phyloP scores from a whole-genome alignment of 2,888 invertebrate genomes.

The Agrotis exclamationis region DNA sequence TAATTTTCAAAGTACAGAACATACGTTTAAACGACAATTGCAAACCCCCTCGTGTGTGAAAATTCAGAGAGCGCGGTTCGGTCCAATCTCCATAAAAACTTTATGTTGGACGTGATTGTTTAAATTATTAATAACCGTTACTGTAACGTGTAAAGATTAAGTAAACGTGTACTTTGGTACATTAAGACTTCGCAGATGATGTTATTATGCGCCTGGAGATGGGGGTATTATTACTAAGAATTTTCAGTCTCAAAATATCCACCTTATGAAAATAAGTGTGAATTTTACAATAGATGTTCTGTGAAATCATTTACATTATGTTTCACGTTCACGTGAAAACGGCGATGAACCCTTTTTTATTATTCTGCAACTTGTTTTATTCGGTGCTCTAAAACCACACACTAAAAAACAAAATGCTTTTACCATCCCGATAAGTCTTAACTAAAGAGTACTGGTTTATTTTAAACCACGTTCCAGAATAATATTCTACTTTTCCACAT shows the following conservation, averaged over 20 bases:
- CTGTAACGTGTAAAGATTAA: constrained; percentile 37
- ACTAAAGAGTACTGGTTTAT: constrained; percentile 5
- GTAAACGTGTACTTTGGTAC: constrained; percentile 24
- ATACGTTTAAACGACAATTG: constrained; percentile 58
- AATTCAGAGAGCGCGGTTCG: constrained; percentile 34
- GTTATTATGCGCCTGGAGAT: constrained; percentile 13
- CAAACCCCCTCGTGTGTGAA: constrained; percentile 43
- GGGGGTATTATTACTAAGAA: not conserved
- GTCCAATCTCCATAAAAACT: constrained; percentile 57
- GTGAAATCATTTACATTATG: not conserved
- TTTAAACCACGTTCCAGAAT: constrained; percentile 26
- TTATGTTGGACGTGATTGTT: constrained; percentile 49
- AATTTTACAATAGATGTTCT: too few species aligned
- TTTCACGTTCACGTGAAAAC: not conserved
- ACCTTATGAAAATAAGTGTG: not conserved
- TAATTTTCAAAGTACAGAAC: constrained; percentile 68
- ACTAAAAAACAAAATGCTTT: constrained; percentile 23
- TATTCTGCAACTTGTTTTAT: constrained; percentile 14
- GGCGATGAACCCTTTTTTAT: not conserved
- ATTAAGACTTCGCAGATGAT: constrained; percentile 18
- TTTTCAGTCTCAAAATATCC: not conserved
- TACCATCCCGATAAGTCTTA: constrained; percentile 9
- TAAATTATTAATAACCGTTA: constrained; percentile 58
- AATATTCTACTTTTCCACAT: constrained; percentile 41
- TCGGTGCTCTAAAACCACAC: constrained; percentile 4